Evolutionary conservation across 2,797 vertebrate species (phyloP), one percentile per base, ranked within the genome.

Genomic region (Avahi laniger): DNA sequence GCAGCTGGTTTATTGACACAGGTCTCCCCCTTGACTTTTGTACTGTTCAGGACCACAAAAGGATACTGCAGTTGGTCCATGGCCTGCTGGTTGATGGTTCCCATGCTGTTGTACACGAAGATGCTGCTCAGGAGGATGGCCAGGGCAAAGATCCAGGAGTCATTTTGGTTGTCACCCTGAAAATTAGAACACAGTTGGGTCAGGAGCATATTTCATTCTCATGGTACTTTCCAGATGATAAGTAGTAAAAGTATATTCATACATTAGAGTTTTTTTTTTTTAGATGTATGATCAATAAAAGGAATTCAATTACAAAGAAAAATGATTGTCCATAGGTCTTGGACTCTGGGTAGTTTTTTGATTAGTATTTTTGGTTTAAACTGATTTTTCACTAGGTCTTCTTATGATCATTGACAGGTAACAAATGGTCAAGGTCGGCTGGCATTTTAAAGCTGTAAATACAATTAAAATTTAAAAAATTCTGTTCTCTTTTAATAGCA

Each of bases 1-100:
- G 50, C 7, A 72, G 35, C 61, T 90, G 13, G 18, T 46, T 72
- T 57, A 17, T 43, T 63, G 65, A 35, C 35, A 9, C 3, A 10
- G 8, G 30, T 10, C 43, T 52, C 48, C 38, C 20, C 9, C 52
- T 46, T 78, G n/a, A 65, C 7, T 48, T 46, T 43, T 38, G 30
- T 52, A 26, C 4, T 30, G 15, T 65, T 79, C 17, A 86, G 54
- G 54, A 46, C 43, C 69, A 61, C 4, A 13, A 14, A 98, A 54
- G 96, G 97, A 98, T 98, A 98, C 97, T 98, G 94, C 28, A 98
- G 81, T 61, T 98, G 93, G 48, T 98, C 97, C 75, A 98, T 52
- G 46, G 96, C 96, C 7, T 85, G 79, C 35, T 98, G 81, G 70
- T 97, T 95, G 61, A 98, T 97, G 59, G 91, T 96, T 35, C 95